phyloP scores from a whole-genome alignment of 2,113 vertebrate species.

The Proterorhinus semilunaris region DNA sequence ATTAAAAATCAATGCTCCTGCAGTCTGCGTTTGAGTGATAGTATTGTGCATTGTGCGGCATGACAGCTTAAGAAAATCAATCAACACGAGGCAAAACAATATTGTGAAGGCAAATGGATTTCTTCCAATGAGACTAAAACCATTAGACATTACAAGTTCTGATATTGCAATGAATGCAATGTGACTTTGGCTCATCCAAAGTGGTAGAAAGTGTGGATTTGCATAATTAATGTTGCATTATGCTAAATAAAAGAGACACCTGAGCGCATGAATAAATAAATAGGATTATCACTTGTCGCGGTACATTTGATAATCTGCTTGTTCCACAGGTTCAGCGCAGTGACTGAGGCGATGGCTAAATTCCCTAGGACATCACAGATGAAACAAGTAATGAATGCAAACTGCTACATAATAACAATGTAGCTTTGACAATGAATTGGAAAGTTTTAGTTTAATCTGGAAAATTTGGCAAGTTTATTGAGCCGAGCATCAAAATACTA shows the following conservation, averaged over 20 bases:
- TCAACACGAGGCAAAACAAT: neutral
- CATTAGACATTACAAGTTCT: neutral
- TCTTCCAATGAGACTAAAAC: neutral
- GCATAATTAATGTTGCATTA: neutral
- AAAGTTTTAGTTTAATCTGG: neutral
- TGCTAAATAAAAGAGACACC: neutral
- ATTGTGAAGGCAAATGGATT: neutral
- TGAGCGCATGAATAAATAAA: neutral
- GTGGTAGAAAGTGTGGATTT: neutral
- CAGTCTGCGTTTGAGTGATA: neutral
- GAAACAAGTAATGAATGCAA: neutral
- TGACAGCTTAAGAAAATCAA: neutral
- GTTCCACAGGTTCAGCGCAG: neutral
- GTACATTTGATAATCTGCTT: slow-evolving; percentile 3
- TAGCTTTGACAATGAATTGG: neutral
- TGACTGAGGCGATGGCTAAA: neutral
- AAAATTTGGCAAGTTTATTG: neutral
- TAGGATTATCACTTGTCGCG: neutral
- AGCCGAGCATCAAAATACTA: neutral
- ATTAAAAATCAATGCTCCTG: neutral
- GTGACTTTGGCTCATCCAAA: neutral
- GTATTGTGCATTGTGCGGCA: neutral
- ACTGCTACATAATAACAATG: neutral
- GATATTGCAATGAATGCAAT: neutral
- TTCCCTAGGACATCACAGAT: neutral